Conservation (phyloP, 2,797 vertebrate species). For the Etheostoma nigrum region DNA sequence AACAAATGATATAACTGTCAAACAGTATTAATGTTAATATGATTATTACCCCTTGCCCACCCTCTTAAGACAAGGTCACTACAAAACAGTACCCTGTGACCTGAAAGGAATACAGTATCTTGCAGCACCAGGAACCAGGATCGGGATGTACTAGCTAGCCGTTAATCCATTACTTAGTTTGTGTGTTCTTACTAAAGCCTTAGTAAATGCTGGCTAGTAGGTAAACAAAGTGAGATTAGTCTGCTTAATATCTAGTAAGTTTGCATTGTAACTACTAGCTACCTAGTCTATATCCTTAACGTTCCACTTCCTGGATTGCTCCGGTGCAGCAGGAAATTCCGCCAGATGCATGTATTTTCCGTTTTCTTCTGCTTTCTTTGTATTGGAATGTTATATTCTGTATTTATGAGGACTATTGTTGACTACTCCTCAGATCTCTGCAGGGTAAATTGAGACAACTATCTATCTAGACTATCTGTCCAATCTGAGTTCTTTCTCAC, state of each 20-base stretch:
- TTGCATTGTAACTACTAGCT: background rate
- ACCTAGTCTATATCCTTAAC: too few species aligned
- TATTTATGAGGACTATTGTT: too few species aligned
- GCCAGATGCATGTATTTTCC: too few species aligned
- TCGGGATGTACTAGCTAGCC: background rate
- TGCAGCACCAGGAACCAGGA: background rate
- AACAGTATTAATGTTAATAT: background rate
- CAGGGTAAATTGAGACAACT: too few species aligned
- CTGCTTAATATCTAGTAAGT: background rate
- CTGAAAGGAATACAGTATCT: background rate
- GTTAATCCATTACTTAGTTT: background rate
- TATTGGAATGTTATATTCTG: too few species aligned
- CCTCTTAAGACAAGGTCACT: background rate
- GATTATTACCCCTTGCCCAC: background rate
- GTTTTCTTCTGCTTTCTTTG: too few species aligned
- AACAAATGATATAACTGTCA: background rate
- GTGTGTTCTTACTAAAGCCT: background rate
- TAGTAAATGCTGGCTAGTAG: background rate
- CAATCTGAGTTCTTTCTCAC: too few species aligned
- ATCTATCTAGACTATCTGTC: too few species aligned
- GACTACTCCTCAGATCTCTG: too few species aligned
- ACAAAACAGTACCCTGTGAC: background rate
- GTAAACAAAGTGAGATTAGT: background rate
- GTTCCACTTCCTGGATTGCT: too few species aligned
- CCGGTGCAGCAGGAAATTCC: too few species aligned